phyloP scores from a whole-genome alignment of 2,888 invertebrate species.

The Anoplius nigerrimus region DNA sequence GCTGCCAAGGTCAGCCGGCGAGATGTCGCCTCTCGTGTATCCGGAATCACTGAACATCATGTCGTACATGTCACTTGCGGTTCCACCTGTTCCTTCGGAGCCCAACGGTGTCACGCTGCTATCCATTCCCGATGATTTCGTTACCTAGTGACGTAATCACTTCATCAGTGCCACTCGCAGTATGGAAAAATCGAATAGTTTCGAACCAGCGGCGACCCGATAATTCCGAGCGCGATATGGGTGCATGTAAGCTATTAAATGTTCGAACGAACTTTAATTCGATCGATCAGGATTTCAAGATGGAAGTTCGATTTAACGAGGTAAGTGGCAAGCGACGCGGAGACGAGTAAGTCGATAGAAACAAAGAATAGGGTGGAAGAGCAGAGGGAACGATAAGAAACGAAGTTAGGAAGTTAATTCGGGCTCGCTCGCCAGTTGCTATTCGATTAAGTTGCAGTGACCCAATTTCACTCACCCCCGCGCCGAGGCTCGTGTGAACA shows the following conservation, averaged over 20 bases:
- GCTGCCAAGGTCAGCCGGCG: constrained; percentile 60
- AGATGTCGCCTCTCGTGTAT: constrained; percentile 62
- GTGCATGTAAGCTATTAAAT: no score
- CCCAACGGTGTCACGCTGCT: constrained; percentile 48
- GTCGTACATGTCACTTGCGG: constrained; percentile 54
- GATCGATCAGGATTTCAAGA: no score
- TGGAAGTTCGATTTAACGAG: no score
- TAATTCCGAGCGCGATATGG: no score
- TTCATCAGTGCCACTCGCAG: no score
- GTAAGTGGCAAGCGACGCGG: neutral
- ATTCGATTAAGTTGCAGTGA: constrained; percentile 39
- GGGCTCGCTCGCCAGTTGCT: neutral
- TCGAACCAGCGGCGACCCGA: no score
- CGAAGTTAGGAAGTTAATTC: constrained; percentile 22
- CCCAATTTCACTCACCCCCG: constrained; percentile 51
- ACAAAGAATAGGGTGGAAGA: neutral
- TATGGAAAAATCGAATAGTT: no score
- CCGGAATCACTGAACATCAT: constrained; percentile 66
- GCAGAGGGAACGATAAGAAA: constrained; percentile 10
- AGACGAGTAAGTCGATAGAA: neutral
- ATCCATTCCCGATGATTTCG: no score
- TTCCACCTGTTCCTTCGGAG: constrained; percentile 47
- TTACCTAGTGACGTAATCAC: no score
- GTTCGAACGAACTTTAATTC: no score
- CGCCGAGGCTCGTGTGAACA: constrained; percentile 54